Percentiles rank a stretch among this genome's conserved stretches.
Evolutionary conservation across 2,888 invertebrate species (phyloP).

Genomic region (Mechanitis mazaeus): DNA sequence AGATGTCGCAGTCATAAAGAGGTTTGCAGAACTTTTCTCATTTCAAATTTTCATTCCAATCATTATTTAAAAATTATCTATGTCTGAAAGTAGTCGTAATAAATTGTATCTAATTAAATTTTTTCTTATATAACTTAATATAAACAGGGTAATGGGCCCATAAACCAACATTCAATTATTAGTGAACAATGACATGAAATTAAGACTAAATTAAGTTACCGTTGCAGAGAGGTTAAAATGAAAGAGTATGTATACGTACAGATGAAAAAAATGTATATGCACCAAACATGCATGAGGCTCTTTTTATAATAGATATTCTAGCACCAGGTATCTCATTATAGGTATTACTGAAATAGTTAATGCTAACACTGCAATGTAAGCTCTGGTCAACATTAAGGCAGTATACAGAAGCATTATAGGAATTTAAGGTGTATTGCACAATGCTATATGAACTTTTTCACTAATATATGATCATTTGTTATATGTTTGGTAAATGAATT

Average conservation of each 20-base stretch:
- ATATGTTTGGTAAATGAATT: neutral
- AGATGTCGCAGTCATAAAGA: too few relatives aligned
- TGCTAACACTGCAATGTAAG: conserved; percentile 18
- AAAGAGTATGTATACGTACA: neutral
- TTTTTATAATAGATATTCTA: neutral
- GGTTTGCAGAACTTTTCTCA: too few relatives aligned
- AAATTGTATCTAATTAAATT: too few relatives aligned
- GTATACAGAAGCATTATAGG: conserved; percentile 15
- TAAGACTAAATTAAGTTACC: neutral
- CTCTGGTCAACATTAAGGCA: conserved; percentile 12
- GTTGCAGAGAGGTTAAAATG: neutral
- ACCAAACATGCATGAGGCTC: conserved; percentile 15
- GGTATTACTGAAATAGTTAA: conserved; percentile 1
- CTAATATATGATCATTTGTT: too few relatives aligned
- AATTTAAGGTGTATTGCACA: conserved; percentile 11
- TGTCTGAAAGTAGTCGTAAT: too few relatives aligned
- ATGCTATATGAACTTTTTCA: neutral
- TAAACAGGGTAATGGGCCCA: neutral
- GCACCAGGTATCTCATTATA: conserved; percentile 4
- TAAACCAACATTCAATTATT: neutral
- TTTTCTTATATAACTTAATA: neutral
- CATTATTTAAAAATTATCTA: too few relatives aligned
- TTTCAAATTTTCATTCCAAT: too few relatives aligned
- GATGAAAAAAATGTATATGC: conserved; percentile 2
- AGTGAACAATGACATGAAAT: neutral